phyloP scores from a whole-genome alignment of 1,140 invertebrate species.

The Pinna nobilis region DNA sequence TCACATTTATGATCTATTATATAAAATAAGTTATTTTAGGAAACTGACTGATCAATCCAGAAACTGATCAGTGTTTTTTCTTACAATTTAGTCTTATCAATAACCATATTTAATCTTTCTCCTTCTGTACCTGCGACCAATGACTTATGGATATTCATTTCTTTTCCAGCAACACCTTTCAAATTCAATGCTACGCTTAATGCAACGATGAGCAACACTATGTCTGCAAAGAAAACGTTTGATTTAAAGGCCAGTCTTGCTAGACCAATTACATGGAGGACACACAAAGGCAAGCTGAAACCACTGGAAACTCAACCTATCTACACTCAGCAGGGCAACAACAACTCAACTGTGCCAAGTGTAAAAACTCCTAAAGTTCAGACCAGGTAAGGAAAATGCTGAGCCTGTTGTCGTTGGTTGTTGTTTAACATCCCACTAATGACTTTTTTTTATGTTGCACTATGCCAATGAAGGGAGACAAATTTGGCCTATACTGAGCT shows the following conservation, averaged over 20 bases:
- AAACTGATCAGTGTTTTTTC: too few relatives aligned
- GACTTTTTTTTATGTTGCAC: conserved; percentile 3
- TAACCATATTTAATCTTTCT: too few relatives aligned
- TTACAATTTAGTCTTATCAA: too few relatives aligned
- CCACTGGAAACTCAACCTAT: conserved; percentile 44
- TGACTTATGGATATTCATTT: conserved; percentile 1
- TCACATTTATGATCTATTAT: too few relatives aligned
- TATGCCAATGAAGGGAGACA: not conserved
- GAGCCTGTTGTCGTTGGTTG: too few relatives aligned
- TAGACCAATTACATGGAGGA: conserved; percentile 67
- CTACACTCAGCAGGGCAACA: conserved; percentile 24
- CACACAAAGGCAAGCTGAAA: conserved; percentile 68
- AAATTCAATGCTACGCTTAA: conserved; percentile 54
- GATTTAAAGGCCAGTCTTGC: conserved; percentile 69
- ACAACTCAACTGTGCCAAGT: not conserved
- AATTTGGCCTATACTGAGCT: not conserved
- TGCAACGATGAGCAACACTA: conserved; percentile 44
- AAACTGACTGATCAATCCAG: too few relatives aligned
- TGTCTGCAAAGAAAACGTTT: conserved; percentile 59
- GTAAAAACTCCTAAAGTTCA: conserved; percentile 36
- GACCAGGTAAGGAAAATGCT: not conserved
- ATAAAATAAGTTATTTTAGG: too few relatives aligned
- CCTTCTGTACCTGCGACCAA: too few relatives aligned
- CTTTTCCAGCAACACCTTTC: conserved; percentile 61
- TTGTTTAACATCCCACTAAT: too few relatives aligned